These are phyloP conservation scores for Drosophila dives DNA, from an alignment of 2,888 invertebrate genomes.

Conservation along the genomic window DNA sequence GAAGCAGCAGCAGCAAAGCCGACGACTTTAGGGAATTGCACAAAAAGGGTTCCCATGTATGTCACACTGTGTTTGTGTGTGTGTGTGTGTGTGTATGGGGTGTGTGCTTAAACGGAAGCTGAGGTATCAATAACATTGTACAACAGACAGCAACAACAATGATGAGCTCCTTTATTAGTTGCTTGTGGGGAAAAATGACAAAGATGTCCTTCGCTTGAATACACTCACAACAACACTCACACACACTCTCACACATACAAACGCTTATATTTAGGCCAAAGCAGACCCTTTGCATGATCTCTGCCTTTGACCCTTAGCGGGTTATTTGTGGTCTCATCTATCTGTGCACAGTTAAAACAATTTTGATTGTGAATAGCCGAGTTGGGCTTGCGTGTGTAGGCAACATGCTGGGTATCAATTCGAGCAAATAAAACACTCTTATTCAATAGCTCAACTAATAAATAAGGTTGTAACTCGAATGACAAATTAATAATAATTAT, in stretches of 20 bases:
- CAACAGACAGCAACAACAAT: constrained; percentile 38
- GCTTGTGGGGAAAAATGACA: constrained; percentile 58
- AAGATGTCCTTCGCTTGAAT: constrained; percentile 45
- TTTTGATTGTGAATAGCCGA: constrained; percentile 48
- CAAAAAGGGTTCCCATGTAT: constrained; percentile 67
- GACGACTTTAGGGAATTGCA: constrained; percentile 58
- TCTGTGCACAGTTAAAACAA: constrained; percentile 61
- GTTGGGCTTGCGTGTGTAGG: constrained; percentile 1
- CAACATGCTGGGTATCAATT: constrained; percentile 45
- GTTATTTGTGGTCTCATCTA: constrained; percentile 16
- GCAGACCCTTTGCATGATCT: constrained; percentile 13
- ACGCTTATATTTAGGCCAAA: constrained; percentile 21
- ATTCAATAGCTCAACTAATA: neutral
- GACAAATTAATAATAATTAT: neutral
- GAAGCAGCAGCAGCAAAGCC: constrained; percentile 34
- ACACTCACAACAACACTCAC: constrained; percentile 11
- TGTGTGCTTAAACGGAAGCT: constrained; percentile 47
- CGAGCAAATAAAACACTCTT: constrained; percentile 3
- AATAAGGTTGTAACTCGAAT: neutral
- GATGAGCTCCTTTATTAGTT: constrained; percentile 53
- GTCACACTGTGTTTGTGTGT: constrained; percentile 10
- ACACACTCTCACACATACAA: neutral
- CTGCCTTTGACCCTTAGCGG: constrained; percentile 17
- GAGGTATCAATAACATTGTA: constrained; percentile 78
- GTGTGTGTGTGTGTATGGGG: constrained; percentile 5